Conservation (phyloP, 2,888 invertebrate species). For the Amphipyra tragopoginis region DNA sequence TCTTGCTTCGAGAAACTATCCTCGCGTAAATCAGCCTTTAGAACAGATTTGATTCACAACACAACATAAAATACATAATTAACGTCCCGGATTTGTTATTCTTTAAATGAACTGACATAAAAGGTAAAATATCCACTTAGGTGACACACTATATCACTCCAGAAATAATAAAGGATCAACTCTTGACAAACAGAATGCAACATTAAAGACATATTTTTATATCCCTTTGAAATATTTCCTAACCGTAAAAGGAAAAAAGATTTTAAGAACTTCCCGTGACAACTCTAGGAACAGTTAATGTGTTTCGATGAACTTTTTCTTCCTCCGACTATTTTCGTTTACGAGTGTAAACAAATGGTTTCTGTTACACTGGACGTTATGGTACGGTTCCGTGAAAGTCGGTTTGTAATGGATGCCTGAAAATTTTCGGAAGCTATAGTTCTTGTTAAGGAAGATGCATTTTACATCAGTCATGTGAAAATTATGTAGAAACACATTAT, state of each 20-base stretch:
- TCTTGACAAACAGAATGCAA: slow-evolving; percentile 43
- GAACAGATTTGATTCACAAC: slow-evolving; percentile 16
- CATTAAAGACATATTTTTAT: slow-evolving; percentile 43
- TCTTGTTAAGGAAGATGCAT: slow-evolving; percentile 1
- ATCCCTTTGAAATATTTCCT: slow-evolving; percentile 47
- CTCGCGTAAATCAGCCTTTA: too few relatives aligned
- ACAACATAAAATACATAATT: slow-evolving; percentile 32
- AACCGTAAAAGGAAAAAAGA: slow-evolving; percentile 55
- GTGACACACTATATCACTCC: slow-evolving; percentile 37
- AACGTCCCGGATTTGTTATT: slow-evolving; percentile 27
- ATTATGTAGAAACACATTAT: too few relatives aligned
- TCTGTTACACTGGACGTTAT: slow-evolving; percentile 42
- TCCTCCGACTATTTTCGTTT: slow-evolving; percentile 53
- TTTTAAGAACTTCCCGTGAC: slow-evolving; percentile 56
- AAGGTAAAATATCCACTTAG: slow-evolving; percentile 30
- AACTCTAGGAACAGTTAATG: slow-evolving; percentile 56
- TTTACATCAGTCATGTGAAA: too few relatives aligned
- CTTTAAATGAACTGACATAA: slow-evolving; percentile 34
- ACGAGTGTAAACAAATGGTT: slow-evolving; percentile 56
- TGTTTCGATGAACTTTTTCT: slow-evolving; percentile 52
- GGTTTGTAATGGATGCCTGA: slow-evolving; percentile 6
- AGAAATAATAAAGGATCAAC: slow-evolving; percentile 48
- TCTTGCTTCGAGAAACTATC: too few relatives aligned
- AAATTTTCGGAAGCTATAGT: slow-evolving; percentile 36
- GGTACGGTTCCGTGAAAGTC: slow-evolving; percentile 28